Base-by-base conservation (phyloP, 2,888 invertebrate genomes). In the Xanthorhoe spadicearia region DNA sequence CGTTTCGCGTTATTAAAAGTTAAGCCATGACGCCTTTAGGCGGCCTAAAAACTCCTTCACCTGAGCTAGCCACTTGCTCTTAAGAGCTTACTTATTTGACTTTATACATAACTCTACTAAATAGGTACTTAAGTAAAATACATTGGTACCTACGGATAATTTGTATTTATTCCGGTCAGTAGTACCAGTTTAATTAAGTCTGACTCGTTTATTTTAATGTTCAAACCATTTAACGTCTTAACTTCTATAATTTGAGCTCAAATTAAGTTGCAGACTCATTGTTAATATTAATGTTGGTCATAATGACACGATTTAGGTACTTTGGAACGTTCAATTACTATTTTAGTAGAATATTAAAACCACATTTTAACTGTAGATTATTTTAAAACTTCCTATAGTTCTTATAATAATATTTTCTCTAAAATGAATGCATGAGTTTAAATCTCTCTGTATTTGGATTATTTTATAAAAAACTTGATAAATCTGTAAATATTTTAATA, bases 211-310 rank as follows among this genome's bases (percentile, higher is more conserved):
- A 65, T 69, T 69, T 69, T 69, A 69, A 69, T 65, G 65, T 65
- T 62, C 61, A 61, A 68, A 61, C 62, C 68, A 69, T 69, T 69
- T 57, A 65, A 50, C 68, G 68, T 68, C 61, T 68, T 65, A 65
- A 68, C 66, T 69, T 64, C 68, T 69, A 65, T 65, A 66, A 69
- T 69, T 66, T 61, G 66, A 69, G 57, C 57, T 60, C 51, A 62
- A 69, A 69, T 65, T 65, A 65, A 69, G 62, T 69, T 69, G 60
- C 59, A 49, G 53, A 59, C 62, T 59, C 65, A 62, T 62, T 69
- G 68, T 69, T 69, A 52, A 65, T 68, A 58, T 65, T 62, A 68
- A 69, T 65, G 68, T 62, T 49, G 58, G 62, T 56, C 59, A 59
- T 61, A 53, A 69, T 61, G 58, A 63, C 35, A 53, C 51, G 55